A percentile compares a stretch with the other conserved stretches of the same genome.
Evolutionary conservation across 2,888 invertebrate genomes (phyloP).

Genomic region (Hydropsyche betteni): DNA sequence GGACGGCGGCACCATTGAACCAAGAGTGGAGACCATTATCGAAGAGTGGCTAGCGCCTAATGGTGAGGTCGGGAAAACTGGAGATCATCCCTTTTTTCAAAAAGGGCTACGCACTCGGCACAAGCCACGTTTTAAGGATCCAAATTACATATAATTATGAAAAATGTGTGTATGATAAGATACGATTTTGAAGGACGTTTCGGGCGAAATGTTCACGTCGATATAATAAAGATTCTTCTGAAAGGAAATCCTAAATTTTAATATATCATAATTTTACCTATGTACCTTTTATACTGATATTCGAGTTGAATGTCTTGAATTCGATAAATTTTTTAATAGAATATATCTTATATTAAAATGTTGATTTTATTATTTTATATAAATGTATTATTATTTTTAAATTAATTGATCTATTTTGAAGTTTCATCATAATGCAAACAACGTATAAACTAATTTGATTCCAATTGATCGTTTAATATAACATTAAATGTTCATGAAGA

Average conservation of each 20-base stretch:
- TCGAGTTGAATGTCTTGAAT: too few relatives aligned
- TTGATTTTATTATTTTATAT: too few relatives aligned
- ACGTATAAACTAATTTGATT: constrained; percentile 34
- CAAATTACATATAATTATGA: constrained; percentile 51
- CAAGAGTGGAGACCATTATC: constrained; percentile 30
- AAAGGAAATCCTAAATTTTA: too few relatives aligned
- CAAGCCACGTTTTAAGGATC: constrained; percentile 45
- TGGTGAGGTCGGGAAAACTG: constrained; percentile 21
- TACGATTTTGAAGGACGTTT: constrained; percentile 30
- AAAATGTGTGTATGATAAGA: constrained; percentile 42
- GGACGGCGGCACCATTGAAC: constrained; percentile 16
- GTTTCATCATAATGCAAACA: not conserved
- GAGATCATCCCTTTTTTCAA: constrained; percentile 21
- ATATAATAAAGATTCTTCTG: not conserved
- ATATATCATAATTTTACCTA: constrained; percentile 16
- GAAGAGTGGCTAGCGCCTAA: too few relatives aligned
- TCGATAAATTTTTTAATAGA: too few relatives aligned
- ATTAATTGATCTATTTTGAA: constrained; percentile 9
- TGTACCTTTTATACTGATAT: not conserved
- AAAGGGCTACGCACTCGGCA: constrained; percentile 32
- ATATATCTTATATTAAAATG: too few relatives aligned
- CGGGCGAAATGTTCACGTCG: not conserved
- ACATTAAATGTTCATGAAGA: too few relatives aligned
- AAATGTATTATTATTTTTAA: too few relatives aligned
- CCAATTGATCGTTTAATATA: too few relatives aligned